Evolutionary conservation across 1,140 invertebrate genomes (phyloP).

Genomic region (Drosophila novamexicana): DNA sequence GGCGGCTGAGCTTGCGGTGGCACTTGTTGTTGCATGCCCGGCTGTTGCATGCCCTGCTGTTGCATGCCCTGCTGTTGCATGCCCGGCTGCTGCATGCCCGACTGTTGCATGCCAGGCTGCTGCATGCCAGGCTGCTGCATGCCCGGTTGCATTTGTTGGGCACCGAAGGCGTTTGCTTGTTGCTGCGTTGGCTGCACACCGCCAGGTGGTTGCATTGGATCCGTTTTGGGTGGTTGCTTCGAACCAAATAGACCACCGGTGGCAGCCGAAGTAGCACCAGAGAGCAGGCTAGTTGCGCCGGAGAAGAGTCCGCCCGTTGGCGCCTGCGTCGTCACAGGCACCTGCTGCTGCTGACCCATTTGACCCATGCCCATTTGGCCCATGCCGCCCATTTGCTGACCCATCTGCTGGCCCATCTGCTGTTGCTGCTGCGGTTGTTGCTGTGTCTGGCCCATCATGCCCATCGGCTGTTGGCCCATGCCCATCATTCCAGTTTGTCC

Average conservation of each 20-base stretch:
- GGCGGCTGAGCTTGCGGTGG: slow-evolving; percentile 84
- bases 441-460: slow-evolving; percentile 64
- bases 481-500: slow-evolving; percentile 26
- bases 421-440: slow-evolving; percentile 70
- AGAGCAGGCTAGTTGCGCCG: slow-evolving; percentile 83
- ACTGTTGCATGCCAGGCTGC: slow-evolving; percentile 58
- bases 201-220: slow-evolving; percentile 83
- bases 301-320: slow-evolving; percentile 81
- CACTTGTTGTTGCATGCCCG: slow-evolving; percentile 79
- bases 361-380: slow-evolving; percentile 70
- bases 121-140: slow-evolving; percentile 82
- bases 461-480: slow-evolving; percentile 63
- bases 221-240: slow-evolving; percentile 83
- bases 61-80: slow-evolving; percentile 74
- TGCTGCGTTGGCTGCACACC: slow-evolving; percentile 84
- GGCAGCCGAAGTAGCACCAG: slow-evolving; percentile 84
- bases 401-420: slow-evolving; percentile 80
- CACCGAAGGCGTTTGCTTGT: slow-evolving; percentile 83
- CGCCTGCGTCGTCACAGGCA: slow-evolving; percentile 73
- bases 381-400: slow-evolving; percentile 56
- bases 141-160: slow-evolving; percentile 69
- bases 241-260: slow-evolving; percentile 84
- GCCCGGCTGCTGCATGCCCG: slow-evolving; percentile 70
- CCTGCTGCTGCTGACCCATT: slow-evolving; percentile 79
- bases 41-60: slow-evolving; percentile 74